phyloP scores from a whole-genome alignment of 2,888 invertebrate species.

The Caenorhabditis auriculariae region DNA sequence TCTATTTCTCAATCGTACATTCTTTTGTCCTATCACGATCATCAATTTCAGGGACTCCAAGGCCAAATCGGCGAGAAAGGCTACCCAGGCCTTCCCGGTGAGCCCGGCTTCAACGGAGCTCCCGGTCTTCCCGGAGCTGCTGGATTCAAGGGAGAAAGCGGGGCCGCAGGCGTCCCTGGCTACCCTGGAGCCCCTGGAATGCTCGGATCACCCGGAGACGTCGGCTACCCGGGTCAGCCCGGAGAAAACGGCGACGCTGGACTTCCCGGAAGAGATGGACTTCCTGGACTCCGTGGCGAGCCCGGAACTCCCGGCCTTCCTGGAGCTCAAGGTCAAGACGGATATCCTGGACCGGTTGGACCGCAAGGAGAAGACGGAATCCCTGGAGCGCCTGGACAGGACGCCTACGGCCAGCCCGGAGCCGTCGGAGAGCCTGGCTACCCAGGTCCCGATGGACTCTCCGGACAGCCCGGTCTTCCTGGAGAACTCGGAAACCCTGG shows the following conservation, averaged over 20 bases:
- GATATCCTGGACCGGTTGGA: constrained; percentile 59
- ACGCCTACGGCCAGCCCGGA: constrained; percentile 48
- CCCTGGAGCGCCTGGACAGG: constrained; percentile 61
- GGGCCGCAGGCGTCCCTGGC: constrained; percentile 40
- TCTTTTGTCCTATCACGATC: no score
- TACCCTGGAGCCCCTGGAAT: constrained; percentile 22
- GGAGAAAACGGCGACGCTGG: constrained; percentile 55
- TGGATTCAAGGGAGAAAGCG: constrained; percentile 42
- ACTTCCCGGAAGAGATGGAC: constrained; percentile 47
- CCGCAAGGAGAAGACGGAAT: constrained; percentile 55
- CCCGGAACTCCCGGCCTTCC: constrained; percentile 43
- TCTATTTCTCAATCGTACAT: no score
- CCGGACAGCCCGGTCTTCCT: constrained; percentile 47
- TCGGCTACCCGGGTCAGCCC: constrained; percentile 45
- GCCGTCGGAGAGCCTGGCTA: constrained; percentile 42
- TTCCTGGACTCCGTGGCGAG: constrained; percentile 52
- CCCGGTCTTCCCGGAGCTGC: constrained; percentile 52
- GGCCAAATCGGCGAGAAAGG: constrained; percentile 49
- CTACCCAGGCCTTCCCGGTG: constrained; percentile 51
- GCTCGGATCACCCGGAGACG: constrained; percentile 51
- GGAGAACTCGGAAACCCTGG: constrained; percentile 59
- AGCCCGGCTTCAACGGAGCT: constrained; percentile 51
- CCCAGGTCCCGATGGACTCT: constrained; percentile 49
- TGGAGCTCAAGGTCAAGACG: constrained; percentile 54
- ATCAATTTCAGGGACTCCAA: constrained; percentile 38